Conservation (phyloP, 2,797 vertebrate genomes). For the Siniperca undulata region DNA sequence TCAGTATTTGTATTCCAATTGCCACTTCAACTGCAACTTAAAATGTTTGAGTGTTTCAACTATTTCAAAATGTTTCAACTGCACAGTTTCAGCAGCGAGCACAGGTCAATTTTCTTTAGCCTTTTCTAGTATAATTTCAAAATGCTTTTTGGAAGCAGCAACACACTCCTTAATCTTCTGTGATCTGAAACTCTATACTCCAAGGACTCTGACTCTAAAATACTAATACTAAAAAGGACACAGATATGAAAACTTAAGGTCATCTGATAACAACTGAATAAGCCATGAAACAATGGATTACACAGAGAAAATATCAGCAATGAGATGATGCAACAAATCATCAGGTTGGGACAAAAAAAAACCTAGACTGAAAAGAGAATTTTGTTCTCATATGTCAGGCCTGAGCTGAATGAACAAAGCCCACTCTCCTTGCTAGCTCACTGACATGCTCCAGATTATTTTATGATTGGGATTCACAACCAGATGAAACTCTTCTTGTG, state of each 20-base stretch:
- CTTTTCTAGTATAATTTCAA: neutral
- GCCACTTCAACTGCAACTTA: neutral
- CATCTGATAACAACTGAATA: slow-evolving; percentile 30
- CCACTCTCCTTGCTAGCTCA: slow-evolving; percentile 1
- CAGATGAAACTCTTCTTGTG: slow-evolving; percentile 50
- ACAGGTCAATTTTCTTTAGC: neutral
- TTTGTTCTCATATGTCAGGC: neutral
- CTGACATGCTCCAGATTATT: slow-evolving; percentile 48
- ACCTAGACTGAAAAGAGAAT: neutral
- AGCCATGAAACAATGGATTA: slow-evolving; percentile 6
- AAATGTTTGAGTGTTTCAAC: neutral
- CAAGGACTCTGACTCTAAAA: slow-evolving; percentile 10
- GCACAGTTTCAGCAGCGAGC: neutral
- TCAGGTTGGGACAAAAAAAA: neutral
- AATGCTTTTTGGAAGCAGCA: slow-evolving; percentile 6
- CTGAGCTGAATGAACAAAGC: slow-evolving; percentile 13
- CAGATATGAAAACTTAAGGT: slow-evolving; percentile 17
- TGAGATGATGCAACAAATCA: slow-evolving; percentile 10
- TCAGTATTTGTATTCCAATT: neutral
- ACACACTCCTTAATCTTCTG: neutral
- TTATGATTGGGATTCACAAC: slow-evolving; percentile 42
- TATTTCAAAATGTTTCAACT: neutral
- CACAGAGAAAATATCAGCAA: slow-evolving; percentile 12
- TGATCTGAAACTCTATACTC: slow-evolving; percentile 22
- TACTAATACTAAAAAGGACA: neutral